These are phyloP conservation scores for Lepilemur ruficaudatus DNA, from an alignment of 2,797 vertebrate genomes.

Conservation along the genomic window DNA sequence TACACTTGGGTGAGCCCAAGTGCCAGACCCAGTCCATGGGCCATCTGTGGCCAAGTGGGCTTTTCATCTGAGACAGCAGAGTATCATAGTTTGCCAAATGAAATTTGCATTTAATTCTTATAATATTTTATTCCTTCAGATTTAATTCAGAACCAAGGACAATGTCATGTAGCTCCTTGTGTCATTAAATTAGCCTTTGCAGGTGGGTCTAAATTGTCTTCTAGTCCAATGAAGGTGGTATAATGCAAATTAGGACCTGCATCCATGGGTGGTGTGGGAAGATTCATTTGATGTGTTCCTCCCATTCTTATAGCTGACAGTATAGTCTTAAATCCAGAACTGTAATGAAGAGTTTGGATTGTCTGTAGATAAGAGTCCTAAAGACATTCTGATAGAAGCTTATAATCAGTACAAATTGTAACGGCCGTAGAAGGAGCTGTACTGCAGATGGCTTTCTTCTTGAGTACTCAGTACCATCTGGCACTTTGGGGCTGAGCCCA, in stretches of 20 bases:
- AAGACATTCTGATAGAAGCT: slow-evolving; percentile 53
- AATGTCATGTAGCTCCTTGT: neutral
- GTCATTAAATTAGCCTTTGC: neutral
- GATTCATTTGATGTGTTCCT: neutral
- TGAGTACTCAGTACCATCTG: slow-evolving; percentile 65
- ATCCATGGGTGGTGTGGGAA: neutral
- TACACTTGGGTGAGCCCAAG: neutral
- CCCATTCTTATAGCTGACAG: neutral
- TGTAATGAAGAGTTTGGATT: slow-evolving; percentile 2
- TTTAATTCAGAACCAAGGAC: neutral
- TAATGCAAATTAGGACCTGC: neutral
- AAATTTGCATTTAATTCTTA: neutral
- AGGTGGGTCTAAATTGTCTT: neutral
- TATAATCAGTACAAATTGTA: slow-evolving; percentile 61
- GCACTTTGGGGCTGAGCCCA: slow-evolving; percentile 69
- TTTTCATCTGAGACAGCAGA: neutral
- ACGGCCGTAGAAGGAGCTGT: slow-evolving; percentile 44
- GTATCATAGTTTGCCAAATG: neutral
- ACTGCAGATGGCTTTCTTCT: slow-evolving; percentile 70
- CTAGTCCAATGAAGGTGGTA: neutral
- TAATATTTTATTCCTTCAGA: neutral
- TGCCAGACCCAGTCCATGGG: neutral
- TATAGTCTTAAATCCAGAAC: neutral
- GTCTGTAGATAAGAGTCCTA: slow-evolving; percentile 9
- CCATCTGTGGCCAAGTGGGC: neutral